Conservation (phyloP, 2,113 vertebrate species). For the Apodemus speciosus region DNA sequence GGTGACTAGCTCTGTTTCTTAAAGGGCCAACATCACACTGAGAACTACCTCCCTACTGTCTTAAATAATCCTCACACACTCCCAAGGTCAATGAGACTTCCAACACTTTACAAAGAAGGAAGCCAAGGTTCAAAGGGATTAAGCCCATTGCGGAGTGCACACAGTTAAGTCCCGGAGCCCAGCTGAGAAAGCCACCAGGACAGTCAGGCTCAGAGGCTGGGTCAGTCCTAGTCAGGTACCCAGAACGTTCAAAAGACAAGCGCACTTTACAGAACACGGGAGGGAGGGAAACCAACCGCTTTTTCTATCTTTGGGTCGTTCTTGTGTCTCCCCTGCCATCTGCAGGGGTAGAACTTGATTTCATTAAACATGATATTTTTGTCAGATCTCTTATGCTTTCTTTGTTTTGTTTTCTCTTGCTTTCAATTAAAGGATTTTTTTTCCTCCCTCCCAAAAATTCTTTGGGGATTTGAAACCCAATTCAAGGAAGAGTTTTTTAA, state of each 20-base stretch:
- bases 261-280: neutral
- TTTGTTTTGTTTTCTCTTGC: constrained; percentile 76
- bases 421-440: constrained; percentile 79
- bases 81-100: neutral
- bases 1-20: neutral
- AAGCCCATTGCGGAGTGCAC: neutral
- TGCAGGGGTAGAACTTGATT: constrained; percentile 64
- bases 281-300: constrained; percentile 55
- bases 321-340: constrained; percentile 66
- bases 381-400: constrained; percentile 74
- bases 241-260: constrained; percentile 18
- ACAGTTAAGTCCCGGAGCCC: neutral
- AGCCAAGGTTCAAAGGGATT: neutral
- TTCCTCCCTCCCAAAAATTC: constrained; percentile 74
- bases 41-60: neutral
- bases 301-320: constrained; percentile 67
- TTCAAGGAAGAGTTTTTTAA: constrained; percentile 70
- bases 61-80: neutral
- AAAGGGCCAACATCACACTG: neutral
- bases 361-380: constrained; percentile 79
- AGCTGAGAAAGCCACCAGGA: no score
- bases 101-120: neutral
- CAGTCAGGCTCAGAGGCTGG: neutral
- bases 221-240: neutral
- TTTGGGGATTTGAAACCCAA: constrained; percentile 80